Percentiles rank a stretch among this genome's conserved stretches.
These are phyloP conservation scores for Nycticryphes semicollaris DNA, from an alignment of 2,113 vertebrate species.

Conservation along the genomic window DNA sequence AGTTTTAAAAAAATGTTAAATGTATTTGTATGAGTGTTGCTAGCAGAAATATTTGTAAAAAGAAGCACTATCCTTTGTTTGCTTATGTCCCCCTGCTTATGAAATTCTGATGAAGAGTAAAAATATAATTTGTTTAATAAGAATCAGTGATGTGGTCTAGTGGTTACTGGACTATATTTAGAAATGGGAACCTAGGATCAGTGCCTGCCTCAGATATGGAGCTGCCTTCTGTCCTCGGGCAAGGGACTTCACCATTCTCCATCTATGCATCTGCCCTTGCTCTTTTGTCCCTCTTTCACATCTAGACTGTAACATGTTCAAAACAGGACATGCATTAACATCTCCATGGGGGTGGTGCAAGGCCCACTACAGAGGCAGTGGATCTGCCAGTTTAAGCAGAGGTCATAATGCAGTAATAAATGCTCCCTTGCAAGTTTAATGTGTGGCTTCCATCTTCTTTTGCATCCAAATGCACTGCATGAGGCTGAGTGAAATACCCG, in stretches of 20 bases:
- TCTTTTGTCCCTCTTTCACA: not conserved
- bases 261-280: not conserved
- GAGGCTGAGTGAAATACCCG: not conserved
- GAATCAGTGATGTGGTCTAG: slow-evolving; percentile 3
- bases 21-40: not conserved
- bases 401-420: not conserved
- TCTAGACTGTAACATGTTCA: not conserved
- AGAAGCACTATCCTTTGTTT: not conserved
- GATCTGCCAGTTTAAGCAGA: not conserved
- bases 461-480: not conserved
- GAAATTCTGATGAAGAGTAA: slow-evolving; percentile 22
- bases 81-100: not conserved
- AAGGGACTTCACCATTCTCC: not conserved
- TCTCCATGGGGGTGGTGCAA: not conserved
- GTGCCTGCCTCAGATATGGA: not conserved
- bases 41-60: not conserved
- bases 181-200: not conserved
- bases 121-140: not conserved
- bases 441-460: not conserved
- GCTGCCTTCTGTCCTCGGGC: not conserved
- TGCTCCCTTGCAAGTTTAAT: not conserved
- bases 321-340: not conserved
- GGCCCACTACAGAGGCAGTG: not conserved
- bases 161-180: not conserved
- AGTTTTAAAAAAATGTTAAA: not conserved